Base-by-base conservation (phyloP, 1,140 invertebrate genomes). In the Battus philenor region DNA sequence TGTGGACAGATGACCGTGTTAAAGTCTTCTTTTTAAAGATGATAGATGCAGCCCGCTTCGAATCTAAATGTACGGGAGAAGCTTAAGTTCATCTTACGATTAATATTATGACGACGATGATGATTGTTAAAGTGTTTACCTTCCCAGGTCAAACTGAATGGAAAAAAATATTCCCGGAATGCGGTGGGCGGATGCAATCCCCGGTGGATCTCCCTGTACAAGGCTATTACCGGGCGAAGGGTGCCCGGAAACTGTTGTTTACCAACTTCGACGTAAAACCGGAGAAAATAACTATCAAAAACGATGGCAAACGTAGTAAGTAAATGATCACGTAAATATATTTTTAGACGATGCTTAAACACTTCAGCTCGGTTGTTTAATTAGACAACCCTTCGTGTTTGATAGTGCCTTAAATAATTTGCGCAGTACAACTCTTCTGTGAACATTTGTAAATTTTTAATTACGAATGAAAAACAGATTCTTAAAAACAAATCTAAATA, bases 161-260 rank as follows among this genome's bases (percentile, higher is more conserved):
- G 75, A 4, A 18, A 0, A 26, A 44, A 16, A 7, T 4, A 0
- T 79, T 50, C 31, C 65, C 66, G 0, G 49, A 49, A 0, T 80
- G 76, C 15, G 66, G 59, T 2, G 67, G 69, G 0, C 33, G 38
- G 0, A 63, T 56, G 0, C 76, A 80, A 20, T 77, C 73, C 2
- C 76, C 76, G 4, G 55, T 80, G 0, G 49, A 80, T 13, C 20
- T 80, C 1, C 73, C 73, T 2, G 27, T 44, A 0, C 17, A 30
- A 4, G 64, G 64, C 0, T 17, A 77, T 1, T 18, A 70, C 0
- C 56, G 51, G 8, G 38, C 57, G 1, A 60, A 41, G 18, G 59
- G 48, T 2, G 49, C 49, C 5, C 50, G 68, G 3, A 31, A 39
- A 4, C 36, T 77, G 1, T 8, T 59, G 2, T 77, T 74, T 32